Evolutionary conservation across 1,140 invertebrate genomes (phyloP).

Genomic region (Drosophila yakuba): DNA sequence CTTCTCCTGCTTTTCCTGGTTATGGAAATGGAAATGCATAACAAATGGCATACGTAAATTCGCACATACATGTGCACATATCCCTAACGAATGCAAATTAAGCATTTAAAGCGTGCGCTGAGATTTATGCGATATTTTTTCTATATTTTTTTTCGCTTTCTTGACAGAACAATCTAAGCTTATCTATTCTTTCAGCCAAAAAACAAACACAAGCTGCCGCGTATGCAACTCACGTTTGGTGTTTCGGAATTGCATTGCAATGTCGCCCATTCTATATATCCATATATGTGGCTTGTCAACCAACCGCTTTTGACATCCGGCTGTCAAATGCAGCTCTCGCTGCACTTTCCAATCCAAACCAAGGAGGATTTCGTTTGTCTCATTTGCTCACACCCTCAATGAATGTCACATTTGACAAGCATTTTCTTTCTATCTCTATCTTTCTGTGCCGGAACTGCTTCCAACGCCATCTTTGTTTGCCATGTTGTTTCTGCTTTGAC

Average conservation of each 20-base stretch:
- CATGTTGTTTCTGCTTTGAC: conserved; percentile 46
- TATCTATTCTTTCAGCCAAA: conserved; percentile 1
- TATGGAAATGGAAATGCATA: conserved; percentile 53
- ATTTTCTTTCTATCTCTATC: conserved; percentile 16
- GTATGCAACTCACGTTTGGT: conserved; percentile 27
- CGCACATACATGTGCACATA: background rate
- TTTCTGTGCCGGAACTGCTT: background rate
- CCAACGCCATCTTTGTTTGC: conserved; percentile 28
- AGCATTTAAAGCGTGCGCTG: conserved; percentile 35
- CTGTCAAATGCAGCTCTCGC: conserved; percentile 58
- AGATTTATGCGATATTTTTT: conserved; percentile 8
- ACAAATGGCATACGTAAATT: conserved; percentile 8
- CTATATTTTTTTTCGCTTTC: conserved; percentile 13
- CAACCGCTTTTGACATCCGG: conserved; percentile 68
- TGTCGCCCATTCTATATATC: conserved; percentile 11
- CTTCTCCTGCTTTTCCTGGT: conserved; percentile 1
- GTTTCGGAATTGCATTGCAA: conserved; percentile 1
- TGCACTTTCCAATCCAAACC: conserved; percentile 26
- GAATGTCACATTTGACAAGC: conserved; percentile 65
- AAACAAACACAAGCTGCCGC: conserved; percentile 10
- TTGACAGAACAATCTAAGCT: conserved; percentile 8
- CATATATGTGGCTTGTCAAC: conserved; percentile 30
- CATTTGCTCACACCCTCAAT: conserved; percentile 36
- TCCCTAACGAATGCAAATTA: conserved; percentile 18
- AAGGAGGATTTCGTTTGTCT: conserved; percentile 17